A percentile compares a stretch with the other conserved stretches of the same genome.
Evolutionary conservation across 2,888 invertebrate genomes (phyloP).

Genomic region (Drosophila rubida): DNA sequence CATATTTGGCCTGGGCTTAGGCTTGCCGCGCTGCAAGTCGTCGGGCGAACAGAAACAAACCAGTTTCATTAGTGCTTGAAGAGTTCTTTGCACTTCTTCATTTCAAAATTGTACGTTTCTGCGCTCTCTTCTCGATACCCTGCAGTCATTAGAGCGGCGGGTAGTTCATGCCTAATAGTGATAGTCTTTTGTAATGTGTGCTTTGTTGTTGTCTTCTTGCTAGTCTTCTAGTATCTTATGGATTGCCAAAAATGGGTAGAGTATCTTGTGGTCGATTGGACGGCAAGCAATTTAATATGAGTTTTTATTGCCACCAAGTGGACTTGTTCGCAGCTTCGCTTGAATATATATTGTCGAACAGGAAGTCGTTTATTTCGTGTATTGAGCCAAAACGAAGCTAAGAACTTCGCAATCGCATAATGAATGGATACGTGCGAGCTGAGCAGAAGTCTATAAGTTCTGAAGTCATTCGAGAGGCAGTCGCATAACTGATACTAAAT

Average conservation of each 20-base stretch:
- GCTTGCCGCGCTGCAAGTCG: conserved; percentile 17
- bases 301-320: conserved; percentile 7
- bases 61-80: conserved; percentile 66
- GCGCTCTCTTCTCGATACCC: conserved; percentile 23
- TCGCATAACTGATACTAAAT: conserved; percentile 8
- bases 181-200: too few species aligned
- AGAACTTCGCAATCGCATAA: neutral
- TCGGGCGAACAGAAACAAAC: conserved; percentile 51
- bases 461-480: neutral
- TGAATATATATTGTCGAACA: conserved; percentile 46
- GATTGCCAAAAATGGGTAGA: too few species aligned
- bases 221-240: too few species aligned
- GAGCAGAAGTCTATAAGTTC: neutral
- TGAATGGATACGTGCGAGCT: neutral
- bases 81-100: conserved; percentile 78
- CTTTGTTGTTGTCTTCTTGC: too few species aligned
- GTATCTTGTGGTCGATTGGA: neutral
- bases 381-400: conserved; percentile 3
- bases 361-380: conserved; percentile 23
- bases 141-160: neutral
- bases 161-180: too few species aligned
- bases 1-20: conserved; percentile 26
- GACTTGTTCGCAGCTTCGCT: conserved; percentile 9
- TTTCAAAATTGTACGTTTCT: conserved; percentile 33
- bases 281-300: too few species aligned